phyloP scores from a whole-genome alignment of 37 sponge, comb jelly and placozoan genomes.

The Cladorhizidae sp. region DNA sequence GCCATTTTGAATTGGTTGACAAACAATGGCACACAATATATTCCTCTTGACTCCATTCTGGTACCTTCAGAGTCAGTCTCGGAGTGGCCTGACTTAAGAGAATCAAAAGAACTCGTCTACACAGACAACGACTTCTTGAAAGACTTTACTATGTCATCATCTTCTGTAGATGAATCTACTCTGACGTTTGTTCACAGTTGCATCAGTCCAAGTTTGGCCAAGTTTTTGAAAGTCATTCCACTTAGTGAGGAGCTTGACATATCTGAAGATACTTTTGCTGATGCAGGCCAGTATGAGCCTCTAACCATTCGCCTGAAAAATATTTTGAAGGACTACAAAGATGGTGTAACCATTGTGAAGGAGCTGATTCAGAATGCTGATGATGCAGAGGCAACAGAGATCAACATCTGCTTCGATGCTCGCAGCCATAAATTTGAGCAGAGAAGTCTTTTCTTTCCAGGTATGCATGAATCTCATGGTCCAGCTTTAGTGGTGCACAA shows the following conservation, averaged over 20 bases:
- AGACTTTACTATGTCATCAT: background rate
- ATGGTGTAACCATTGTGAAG: slow-evolving; percentile 70
- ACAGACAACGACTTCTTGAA: slow-evolving; percentile 46
- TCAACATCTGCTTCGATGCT: slow-evolving; percentile 65
- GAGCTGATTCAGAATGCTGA: slow-evolving; percentile 87
- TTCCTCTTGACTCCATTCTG: background rate
- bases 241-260: slow-evolving; percentile 40
- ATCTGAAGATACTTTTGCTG: slow-evolving; percentile 60
- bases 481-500: slow-evolving; percentile 69
- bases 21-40: slow-evolving; percentile 1
- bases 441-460: slow-evolving; percentile 43
- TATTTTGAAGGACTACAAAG: slow-evolving; percentile 77
- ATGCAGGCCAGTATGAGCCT: slow-evolving; percentile 71
- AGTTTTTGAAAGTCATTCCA: slow-evolving; percentile 24
- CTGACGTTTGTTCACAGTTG: slow-evolving; percentile 28
- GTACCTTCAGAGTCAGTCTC: slow-evolving; percentile 44
- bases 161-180: background rate
- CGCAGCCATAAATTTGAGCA: slow-evolving; percentile 21
- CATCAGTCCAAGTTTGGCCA: slow-evolving; percentile 22
- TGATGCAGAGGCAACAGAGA: slow-evolving; percentile 81
- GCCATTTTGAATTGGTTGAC: slow-evolving; percentile 66
- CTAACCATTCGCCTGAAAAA: slow-evolving; percentile 65
- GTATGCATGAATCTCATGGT: slow-evolving; percentile 67
- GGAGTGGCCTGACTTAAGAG: slow-evolving; percentile 14
- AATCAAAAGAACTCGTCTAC: slow-evolving; percentile 35